Evolutionary conservation across 1,140 invertebrate genomes (phyloP), one percentile per base, ranked within the genome.

Genomic region (Formica exsecta): DNA sequence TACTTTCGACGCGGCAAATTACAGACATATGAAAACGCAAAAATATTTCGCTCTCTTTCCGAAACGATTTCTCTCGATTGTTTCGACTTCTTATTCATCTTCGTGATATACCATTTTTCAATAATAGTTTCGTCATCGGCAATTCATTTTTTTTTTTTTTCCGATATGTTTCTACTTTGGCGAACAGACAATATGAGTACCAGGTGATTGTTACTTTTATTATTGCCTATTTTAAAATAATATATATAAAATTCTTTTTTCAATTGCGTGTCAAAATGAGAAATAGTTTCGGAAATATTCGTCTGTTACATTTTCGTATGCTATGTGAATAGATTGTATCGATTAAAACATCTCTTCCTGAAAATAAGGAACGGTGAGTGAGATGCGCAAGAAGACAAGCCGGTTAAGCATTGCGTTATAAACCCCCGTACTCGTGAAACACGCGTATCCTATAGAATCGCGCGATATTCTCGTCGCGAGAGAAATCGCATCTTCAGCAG

Each of bases 401-500:
- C 29, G 19, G 19, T 71, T 54, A 71, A 51, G 8, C 25, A 29
- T 36, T 1, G 11, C 9, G 8, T 4, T 11, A 13, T 38, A 6
- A 5, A 54, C 5, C 48, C 7, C 51, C 6, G n/a, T 57, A 16
- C n/a, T 59, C 57, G 7, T 57, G 16, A 8, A 8, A 57, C 8
- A 4, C 54, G 54, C 8, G n/a, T 57, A 57, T 57, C 6, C 54
- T 1, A 25, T 38, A 68, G 11, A 68, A 32, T 32, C 61, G 41
- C 19, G 16, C 25, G 36, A 41, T 70, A 80, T 73, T 76, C 64
- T 19, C 22, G 54, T 75, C 70, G 51, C 51, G 57, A 64, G 41
- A 29, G 71, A 74, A 81, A 86, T 68, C 65, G 54, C 51, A 38
- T 73, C 70, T 57, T 44, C 51, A 54, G 48, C 44, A 29, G 13